A percentile compares a stretch with the other conserved stretches of the same genome.
Evolutionary conservation across 1,140 invertebrate species (phyloP).

Genomic region (Cryptotermes secundus): DNA sequence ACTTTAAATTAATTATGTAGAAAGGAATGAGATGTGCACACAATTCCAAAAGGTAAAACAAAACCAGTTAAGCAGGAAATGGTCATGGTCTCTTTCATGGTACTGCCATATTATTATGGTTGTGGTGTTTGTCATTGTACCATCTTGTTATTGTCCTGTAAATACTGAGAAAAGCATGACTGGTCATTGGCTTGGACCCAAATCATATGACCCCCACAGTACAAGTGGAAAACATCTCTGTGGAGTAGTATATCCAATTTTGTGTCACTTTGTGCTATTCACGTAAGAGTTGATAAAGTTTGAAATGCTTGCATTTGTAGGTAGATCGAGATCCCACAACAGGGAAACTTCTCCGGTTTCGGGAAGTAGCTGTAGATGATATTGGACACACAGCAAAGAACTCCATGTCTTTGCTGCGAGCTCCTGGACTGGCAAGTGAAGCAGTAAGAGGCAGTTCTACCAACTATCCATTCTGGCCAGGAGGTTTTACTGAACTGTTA

Average conservation of each 20-base stretch:
- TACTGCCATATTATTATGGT: no score
- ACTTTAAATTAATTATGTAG: no score
- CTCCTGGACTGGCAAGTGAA: conserved; percentile 59
- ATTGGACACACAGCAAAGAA: conserved; percentile 68
- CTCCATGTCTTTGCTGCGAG: conserved; percentile 71
- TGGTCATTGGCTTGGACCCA: no score
- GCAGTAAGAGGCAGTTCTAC: conserved; percentile 65
- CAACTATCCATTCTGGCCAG: conserved; percentile 80
- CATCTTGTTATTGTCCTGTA: no score
- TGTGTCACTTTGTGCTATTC: not conserved
- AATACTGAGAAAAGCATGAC: no score
- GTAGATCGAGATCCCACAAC: conserved; percentile 70
- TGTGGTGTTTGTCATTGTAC: no score
- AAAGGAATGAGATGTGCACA: no score
- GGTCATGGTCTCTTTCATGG: no score
- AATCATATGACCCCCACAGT: no score
- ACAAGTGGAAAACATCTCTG: no score
- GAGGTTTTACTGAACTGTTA: conserved; percentile 66
- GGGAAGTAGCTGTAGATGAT: conserved; percentile 62
- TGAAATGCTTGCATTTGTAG: conserved; percentile 39
- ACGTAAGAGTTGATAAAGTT: not conserved
- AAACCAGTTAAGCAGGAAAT: no score
- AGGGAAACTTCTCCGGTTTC: conserved; percentile 66
- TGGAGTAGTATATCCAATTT: not conserved
- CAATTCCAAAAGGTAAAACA: no score